phyloP scores from a whole-genome alignment of 1,140 invertebrate species.

The Bombyx mandarina region DNA sequence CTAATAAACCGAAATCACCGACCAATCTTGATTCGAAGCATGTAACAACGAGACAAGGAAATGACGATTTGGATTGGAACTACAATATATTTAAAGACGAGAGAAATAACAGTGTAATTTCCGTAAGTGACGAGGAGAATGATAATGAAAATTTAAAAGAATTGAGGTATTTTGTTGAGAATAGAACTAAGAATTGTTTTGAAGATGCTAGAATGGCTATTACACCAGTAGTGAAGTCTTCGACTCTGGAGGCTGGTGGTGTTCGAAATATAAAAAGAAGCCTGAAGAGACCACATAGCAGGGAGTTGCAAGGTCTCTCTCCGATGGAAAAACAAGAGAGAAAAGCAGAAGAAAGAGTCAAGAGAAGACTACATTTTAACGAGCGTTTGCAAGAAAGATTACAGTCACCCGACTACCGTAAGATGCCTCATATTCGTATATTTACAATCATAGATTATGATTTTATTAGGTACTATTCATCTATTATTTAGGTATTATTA shows the following conservation, averaged over 20 bases:
- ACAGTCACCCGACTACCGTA: slow-evolving; percentile 26
- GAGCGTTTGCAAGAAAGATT: slow-evolving; percentile 20
- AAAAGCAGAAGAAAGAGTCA: slow-evolving; percentile 22
- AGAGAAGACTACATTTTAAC: slow-evolving; percentile 20
- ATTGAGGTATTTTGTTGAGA: slow-evolving; percentile 14
- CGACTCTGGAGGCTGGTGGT: slow-evolving; percentile 24
- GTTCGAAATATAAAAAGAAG: slow-evolving; percentile 50
- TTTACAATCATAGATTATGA: slow-evolving; percentile 3
- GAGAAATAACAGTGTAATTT: slow-evolving; percentile 16
- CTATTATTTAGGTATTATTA: too few species aligned
- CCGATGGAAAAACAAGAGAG: slow-evolving; percentile 17
- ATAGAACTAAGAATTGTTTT: slow-evolving; percentile 15
- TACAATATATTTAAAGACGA: slow-evolving; percentile 34
- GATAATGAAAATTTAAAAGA: slow-evolving; percentile 10
- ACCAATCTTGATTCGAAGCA: slow-evolving; percentile 23
- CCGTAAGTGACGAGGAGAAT: slow-evolving; percentile 32
- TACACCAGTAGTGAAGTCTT: slow-evolving; percentile 26
- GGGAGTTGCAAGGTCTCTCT: slow-evolving; percentile 45
- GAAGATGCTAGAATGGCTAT: slow-evolving; percentile 13
- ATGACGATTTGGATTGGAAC: slow-evolving; percentile 31
- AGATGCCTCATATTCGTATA: slow-evolving; percentile 9
- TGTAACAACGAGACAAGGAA: slow-evolving; percentile 35
- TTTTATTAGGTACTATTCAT: not conserved
- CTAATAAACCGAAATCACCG: slow-evolving; percentile 7
- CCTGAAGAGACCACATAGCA: slow-evolving; percentile 49